Evolutionary conservation across 2,113 vertebrate genomes (phyloP), one percentile per base, ranked within the genome.

Genomic region (Poeciliopsis retropinna): DNA sequence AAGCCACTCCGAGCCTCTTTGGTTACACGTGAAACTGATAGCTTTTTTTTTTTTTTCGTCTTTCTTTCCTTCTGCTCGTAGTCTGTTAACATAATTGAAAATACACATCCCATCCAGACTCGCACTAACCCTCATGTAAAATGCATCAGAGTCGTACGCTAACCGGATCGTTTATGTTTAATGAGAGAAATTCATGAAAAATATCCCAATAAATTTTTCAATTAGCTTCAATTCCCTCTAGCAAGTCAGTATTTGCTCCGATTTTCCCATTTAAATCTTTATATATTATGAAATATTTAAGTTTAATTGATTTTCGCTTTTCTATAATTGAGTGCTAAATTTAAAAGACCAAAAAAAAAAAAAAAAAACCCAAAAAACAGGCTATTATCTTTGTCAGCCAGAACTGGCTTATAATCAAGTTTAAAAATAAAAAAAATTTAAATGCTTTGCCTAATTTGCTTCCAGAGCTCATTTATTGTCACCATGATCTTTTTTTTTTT

Each of bases 121-220:
- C 85, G 75, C 77, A 85, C 88, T 79, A 64, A 15, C 70, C 62
- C 87, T 92, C 90, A 90, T 92, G 90, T 91, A 92, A 90, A 89
- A 89, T 93, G 89, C 87, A 92, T 92, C 88, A 83, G 85, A 87
- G 77, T 84, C 86, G n/a, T 76, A 82, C 77, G 87, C 90, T 92
- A 90, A 92, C 91, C 89, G 89, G 85, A 82, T 82, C 85, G 85
- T 89, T 91, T 93, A 88, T 91, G 90, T 93, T 94, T 94, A 94
- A 94, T 94, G 94, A 94, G 92, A 87, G 87, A 88, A 91, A 91
- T 91, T 88, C 81, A 71, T 83, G 82, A 89, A 91, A 94, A 93
- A 89, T 84, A 90, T 92, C 87, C 84, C 85, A 89, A 85, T 91
- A 91, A 87, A 92, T 91, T 70, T 90, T 89, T 93, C 85, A 88